These are phyloP conservation scores for Microplitis mediator DNA, from an alignment of 1,140 invertebrate genomes.

Conservation along the genomic window DNA sequence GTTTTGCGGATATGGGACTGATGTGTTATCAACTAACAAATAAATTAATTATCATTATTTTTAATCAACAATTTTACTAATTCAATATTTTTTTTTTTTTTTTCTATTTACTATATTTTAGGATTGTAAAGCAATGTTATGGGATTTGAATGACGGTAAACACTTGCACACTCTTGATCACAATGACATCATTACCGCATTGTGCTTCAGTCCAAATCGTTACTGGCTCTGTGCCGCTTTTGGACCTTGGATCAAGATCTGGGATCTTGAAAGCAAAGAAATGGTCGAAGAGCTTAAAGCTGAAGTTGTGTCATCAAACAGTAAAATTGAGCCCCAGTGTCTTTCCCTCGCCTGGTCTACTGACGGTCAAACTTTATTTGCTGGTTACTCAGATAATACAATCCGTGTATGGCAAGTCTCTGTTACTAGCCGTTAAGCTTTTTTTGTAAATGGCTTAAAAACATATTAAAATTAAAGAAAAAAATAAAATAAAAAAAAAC, in stretches of 20 bases:
- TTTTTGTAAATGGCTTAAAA: slow-evolving; percentile 34
- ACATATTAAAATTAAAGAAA: neutral
- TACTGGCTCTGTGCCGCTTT: slow-evolving; percentile 99
- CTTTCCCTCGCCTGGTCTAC: slow-evolving; percentile 98
- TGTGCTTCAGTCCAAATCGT: slow-evolving; percentile 99
- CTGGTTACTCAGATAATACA: slow-evolving; percentile 97
- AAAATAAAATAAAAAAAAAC: slow-evolving; percentile 34
- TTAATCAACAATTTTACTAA: slow-evolving; percentile 3
- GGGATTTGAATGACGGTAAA: slow-evolving; percentile 99
- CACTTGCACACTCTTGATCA: slow-evolving; percentile 98
- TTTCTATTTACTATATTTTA: slow-evolving; percentile 43
- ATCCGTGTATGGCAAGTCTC: slow-evolving; percentile 99
- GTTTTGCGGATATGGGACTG: slow-evolving; percentile 61
- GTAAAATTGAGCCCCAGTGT: slow-evolving; percentile 91
- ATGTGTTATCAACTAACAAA: slow-evolving; percentile 18
- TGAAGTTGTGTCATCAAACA: slow-evolving; percentile 81
- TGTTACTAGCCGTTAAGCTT: slow-evolving; percentile 71
- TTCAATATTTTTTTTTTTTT: slow-evolving; percentile 18
- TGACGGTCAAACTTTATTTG: slow-evolving; percentile 98
- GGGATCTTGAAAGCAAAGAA: slow-evolving; percentile 99
- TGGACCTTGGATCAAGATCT: slow-evolving; percentile 98
- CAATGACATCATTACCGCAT: slow-evolving; percentile 96
- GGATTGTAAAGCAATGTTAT: slow-evolving; percentile 99
- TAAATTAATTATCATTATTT: neutral
- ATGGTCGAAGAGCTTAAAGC: slow-evolving; percentile 98